These are phyloP conservation scores for Xiphophorus hellerii DNA, from an alignment of 2,113 vertebrate species.

Conservation along the genomic window DNA sequence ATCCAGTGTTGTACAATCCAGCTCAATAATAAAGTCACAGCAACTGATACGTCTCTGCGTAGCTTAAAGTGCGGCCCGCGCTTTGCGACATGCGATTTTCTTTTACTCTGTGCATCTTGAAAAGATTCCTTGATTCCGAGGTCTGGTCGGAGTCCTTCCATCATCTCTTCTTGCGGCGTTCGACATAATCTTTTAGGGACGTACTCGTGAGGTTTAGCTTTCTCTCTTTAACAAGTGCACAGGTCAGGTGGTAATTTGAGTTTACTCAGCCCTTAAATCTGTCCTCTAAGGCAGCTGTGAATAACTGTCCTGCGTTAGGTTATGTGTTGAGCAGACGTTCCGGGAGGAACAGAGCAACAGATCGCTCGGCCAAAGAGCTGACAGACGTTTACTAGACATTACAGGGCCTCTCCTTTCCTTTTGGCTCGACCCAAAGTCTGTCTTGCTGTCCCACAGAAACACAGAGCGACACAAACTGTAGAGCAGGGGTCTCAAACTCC, in stretches of 20 bases:
- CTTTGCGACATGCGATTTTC: background rate
- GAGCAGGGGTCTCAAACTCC: background rate
- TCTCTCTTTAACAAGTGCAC: slow-evolving; percentile 29
- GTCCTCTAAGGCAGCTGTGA: slow-evolving; percentile 65
- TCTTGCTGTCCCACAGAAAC: slow-evolving; percentile 39
- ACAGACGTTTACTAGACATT: slow-evolving; percentile 60
- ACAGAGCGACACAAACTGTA: slow-evolving; percentile 7
- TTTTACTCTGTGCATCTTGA: background rate
- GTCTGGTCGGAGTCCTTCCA: background rate
- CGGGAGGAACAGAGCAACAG: slow-evolving; percentile 24
- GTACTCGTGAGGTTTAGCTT: background rate
- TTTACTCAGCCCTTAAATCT: slow-evolving; percentile 41
- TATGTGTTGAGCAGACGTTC: slow-evolving; percentile 25
- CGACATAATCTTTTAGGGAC: background rate
- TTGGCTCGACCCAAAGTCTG: slow-evolving; percentile 64
- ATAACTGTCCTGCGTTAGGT: slow-evolving; percentile 49
- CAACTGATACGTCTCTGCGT: background rate
- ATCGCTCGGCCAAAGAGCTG: slow-evolving; percentile 56
- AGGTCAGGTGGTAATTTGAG: slow-evolving; percentile 31
- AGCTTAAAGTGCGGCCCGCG: no score
- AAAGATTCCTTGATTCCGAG: background rate
- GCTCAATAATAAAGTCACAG: background rate
- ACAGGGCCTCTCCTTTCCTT: slow-evolving; percentile 56
- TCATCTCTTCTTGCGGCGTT: background rate
- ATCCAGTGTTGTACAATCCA: background rate